Conservation (phyloP, 92 coral and sea anemone genomes). For the Parazoanthus atlanticus region DNA sequence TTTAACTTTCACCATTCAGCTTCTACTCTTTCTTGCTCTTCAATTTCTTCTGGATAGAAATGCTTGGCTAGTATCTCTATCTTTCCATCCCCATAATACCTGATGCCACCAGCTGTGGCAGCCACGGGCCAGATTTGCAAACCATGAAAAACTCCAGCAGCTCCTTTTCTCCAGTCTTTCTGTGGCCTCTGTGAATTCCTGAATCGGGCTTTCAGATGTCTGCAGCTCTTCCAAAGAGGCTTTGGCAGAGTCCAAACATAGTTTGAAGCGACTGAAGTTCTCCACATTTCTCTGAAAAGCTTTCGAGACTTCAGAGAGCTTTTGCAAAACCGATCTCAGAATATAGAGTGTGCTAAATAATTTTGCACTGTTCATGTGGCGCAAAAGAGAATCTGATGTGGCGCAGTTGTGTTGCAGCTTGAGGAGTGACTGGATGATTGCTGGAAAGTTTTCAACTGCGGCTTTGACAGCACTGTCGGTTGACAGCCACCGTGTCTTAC, state of each 20-base stretch:
- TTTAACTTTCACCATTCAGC: constrained; percentile 62
- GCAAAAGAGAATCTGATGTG: constrained; percentile 53
- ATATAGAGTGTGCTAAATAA: constrained; percentile 52
- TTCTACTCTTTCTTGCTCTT: constrained; percentile 46
- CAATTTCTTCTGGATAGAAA: constrained; percentile 49
- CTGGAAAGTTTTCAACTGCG: constrained; percentile 56
- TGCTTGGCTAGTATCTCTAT: constrained; percentile 51
- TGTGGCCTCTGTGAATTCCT: constrained; percentile 47
- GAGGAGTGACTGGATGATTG: constrained; percentile 57
- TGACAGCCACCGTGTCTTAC: constrained; percentile 47
- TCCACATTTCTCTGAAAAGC: constrained; percentile 52
- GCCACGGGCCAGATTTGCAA: too few relatives aligned
- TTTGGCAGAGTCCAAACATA: constrained; percentile 51
- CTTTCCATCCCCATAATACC: constrained; percentile 30
- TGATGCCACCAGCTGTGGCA: constrained; percentile 46
- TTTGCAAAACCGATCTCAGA: constrained; percentile 55
- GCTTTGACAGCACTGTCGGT: constrained; percentile 61
- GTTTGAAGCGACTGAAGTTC: constrained; percentile 44
- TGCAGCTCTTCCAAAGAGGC: constrained; percentile 55
- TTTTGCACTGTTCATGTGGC: constrained; percentile 53
- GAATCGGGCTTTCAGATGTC: constrained; percentile 41
- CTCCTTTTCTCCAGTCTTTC: constrained; percentile 33
- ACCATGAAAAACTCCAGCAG: constrained; percentile 48
- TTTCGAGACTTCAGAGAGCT: constrained; percentile 51
- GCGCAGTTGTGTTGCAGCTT: constrained; percentile 52